phyloP scores from a whole-genome alignment of 2,113 vertebrate species.

The Plectropomus leopardus region DNA sequence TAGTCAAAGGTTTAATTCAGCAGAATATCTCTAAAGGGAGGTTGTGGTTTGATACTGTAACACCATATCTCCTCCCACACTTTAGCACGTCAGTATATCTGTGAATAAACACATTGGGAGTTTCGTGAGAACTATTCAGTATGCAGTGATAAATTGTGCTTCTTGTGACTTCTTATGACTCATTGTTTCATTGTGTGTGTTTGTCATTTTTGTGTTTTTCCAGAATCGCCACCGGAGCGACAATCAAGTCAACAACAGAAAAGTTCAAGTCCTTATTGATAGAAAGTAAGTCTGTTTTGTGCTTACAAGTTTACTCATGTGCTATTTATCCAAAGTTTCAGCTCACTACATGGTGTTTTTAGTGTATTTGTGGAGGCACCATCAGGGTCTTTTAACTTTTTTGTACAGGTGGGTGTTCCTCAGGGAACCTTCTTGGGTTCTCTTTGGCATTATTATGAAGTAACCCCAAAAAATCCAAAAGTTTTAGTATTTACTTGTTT shows the following conservation, averaged over 20 bases:
- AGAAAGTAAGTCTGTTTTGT: slow-evolving; percentile 87
- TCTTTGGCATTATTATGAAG: not conserved
- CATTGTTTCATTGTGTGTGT: not conserved
- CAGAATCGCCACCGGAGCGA: slow-evolving; percentile 95
- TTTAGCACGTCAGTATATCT: not conserved
- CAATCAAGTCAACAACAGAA: slow-evolving; percentile 94
- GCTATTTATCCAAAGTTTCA: not conserved
- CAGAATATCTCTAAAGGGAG: not conserved
- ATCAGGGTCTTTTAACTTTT: not conserved
- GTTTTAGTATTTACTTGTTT: not conserved
- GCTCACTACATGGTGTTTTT: not conserved
- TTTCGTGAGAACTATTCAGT: not conserved
- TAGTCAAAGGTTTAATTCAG: not conserved
- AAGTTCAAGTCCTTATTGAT: slow-evolving; percentile 90
- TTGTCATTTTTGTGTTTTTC: slow-evolving; percentile 43
- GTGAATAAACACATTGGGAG: not conserved
- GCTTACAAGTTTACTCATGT: not conserved
- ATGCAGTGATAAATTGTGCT: not conserved
- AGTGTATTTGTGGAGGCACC: not conserved
- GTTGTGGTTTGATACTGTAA: not conserved
- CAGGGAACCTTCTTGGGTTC: not conserved
- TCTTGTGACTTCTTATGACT: not conserved
- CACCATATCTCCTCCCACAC: not conserved
- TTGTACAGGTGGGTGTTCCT: not conserved
- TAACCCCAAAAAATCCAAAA: not conserved